These are phyloP conservation scores for Apodemia hepburni DNA, from an alignment of 2,888 invertebrate genomes.

Conservation along the genomic window DNA sequence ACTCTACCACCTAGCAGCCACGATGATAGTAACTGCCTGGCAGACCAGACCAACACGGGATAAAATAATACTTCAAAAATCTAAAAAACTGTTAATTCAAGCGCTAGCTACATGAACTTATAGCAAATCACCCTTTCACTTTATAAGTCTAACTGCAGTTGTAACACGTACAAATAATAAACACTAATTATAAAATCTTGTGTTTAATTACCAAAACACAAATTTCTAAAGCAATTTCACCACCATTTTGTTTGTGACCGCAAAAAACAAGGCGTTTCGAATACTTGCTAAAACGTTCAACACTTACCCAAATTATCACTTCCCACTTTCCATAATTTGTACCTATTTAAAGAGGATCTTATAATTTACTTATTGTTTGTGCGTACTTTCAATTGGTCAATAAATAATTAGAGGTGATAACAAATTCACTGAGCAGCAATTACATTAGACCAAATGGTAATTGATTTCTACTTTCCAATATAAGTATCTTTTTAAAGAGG, in stretches of 20 bases:
- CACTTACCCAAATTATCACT: conserved; percentile 54
- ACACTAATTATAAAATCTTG: background rate
- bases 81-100: too few species aligned
- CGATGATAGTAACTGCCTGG: too few species aligned
- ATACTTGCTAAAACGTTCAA: conserved; percentile 52
- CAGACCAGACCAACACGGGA: too few species aligned
- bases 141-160: background rate
- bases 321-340: conserved; percentile 53
- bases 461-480: too few species aligned
- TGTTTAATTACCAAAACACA: conserved; percentile 2
- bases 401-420: background rate
- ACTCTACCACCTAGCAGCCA: too few species aligned
- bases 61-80: too few species aligned
- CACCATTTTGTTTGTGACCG: conserved; percentile 25
- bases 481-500: too few species aligned
- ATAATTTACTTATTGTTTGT: background rate
- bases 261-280: conserved; percentile 40
- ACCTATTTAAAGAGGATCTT: conserved; percentile 34
- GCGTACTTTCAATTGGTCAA: background rate
- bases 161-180: background rate
- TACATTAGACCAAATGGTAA: too few species aligned
- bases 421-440: too few species aligned
- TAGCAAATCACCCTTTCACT: background rate
- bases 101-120: too few species aligned
- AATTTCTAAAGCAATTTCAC: conserved; percentile 21